phyloP scores from a whole-genome alignment of 2,888 invertebrate genomes.

The Ptilodon capucinus region DNA sequence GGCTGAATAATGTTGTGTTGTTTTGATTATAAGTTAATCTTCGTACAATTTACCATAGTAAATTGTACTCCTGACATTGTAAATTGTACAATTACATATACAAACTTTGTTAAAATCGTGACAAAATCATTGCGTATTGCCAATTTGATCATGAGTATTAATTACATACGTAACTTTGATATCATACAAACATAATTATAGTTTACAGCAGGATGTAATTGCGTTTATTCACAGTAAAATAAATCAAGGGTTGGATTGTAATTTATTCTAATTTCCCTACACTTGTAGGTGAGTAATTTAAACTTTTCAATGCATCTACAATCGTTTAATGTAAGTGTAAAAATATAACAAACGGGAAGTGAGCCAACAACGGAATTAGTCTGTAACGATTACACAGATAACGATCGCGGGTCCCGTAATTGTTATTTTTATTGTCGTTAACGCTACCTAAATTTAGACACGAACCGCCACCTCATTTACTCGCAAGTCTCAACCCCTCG shows the following conservation, averaged over 20 bases:
- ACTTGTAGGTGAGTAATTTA: conserved; percentile 11
- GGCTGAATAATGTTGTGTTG: conserved; percentile 29
- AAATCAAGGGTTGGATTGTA: conserved; percentile 28
- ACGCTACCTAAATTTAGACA: conserved; percentile 53
- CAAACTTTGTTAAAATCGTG: conserved; percentile 12
- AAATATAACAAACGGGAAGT: conserved; percentile 51
- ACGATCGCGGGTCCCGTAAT: conserved; percentile 52
- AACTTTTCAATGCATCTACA: conserved; percentile 31
- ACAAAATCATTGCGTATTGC: conserved; percentile 6
- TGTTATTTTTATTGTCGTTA: conserved; percentile 67
- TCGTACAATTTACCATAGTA: too few species aligned
- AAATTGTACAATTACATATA: conserved; percentile 28
- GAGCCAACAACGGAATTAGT: conserved; percentile 54
- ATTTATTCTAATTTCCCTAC: conserved; percentile 26
- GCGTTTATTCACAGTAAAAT: conserved; percentile 33
- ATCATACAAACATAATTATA: conserved; percentile 22
- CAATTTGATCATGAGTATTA: conserved; percentile 16
- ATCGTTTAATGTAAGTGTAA: conserved; percentile 50
- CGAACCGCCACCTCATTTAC: conserved; percentile 58
- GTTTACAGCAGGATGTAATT: conserved; percentile 33
- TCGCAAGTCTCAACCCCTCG: conserved; percentile 47
- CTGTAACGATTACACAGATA: conserved; percentile 68
- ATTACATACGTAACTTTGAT: conserved; percentile 16
- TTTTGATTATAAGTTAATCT: conserved; percentile 18
- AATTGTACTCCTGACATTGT: conserved; percentile 32